A percentile compares a stretch with the other conserved stretches of the same genome.
Conservation (phyloP, 2,797 vertebrate species). For the Masticophis lateralis region DNA sequence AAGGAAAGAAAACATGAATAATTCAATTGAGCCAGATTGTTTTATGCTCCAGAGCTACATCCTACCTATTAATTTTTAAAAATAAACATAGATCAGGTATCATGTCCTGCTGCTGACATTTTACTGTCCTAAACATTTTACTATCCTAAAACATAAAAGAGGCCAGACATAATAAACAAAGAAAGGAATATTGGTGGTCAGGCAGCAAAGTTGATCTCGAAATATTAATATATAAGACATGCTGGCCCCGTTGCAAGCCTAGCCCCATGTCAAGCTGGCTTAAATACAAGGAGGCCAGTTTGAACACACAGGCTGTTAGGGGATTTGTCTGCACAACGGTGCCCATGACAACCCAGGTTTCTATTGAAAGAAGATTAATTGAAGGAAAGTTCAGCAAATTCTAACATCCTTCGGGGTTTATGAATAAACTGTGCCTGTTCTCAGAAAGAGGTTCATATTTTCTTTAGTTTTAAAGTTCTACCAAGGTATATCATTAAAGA, state of each 20-base stretch:
- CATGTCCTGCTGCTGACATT: slow-evolving; percentile 1
- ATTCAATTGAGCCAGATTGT: slow-evolving; percentile 40
- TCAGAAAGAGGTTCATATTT: not conserved
- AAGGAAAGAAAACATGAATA: slow-evolving; percentile 44
- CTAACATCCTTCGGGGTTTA: not conserved
- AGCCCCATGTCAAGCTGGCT: not conserved
- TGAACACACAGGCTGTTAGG: not conserved
- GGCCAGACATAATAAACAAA: not conserved
- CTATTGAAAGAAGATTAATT: too few species aligned
- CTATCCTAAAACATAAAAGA: not conserved
- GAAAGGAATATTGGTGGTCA: too few species aligned
- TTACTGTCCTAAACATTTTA: not conserved
- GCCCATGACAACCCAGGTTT: not conserved
- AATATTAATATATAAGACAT: not conserved
- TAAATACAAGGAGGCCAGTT: too few species aligned
- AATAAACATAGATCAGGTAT: slow-evolving; percentile 36
- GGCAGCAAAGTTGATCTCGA: not conserved
- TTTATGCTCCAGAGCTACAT: slow-evolving; percentile 15
- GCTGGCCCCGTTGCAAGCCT: not conserved
- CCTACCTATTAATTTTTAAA: slow-evolving; percentile 55
- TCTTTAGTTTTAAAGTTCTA: not conserved
- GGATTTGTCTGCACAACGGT: not conserved
- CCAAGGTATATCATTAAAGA: not conserved
- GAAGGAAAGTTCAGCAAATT: not conserved
- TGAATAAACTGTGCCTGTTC: not conserved